These are phyloP conservation scores for Collichthys lucidus DNA, from an alignment of 2,113 vertebrate species.

Conservation along the genomic window DNA sequence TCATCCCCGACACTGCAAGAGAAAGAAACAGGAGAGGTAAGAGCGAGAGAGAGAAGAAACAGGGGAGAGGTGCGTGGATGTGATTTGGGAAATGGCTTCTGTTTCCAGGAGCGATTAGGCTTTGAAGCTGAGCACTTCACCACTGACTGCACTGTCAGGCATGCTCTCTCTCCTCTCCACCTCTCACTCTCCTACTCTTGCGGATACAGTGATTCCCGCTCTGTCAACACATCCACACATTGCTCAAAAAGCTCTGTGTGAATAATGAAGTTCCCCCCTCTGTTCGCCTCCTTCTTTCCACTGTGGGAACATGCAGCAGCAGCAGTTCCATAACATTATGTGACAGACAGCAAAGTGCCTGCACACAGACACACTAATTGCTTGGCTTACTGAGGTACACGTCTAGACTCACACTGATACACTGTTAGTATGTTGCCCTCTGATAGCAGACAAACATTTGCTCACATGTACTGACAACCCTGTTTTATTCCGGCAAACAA, in stretches of 20 bases:
- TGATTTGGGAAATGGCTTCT: conserved; percentile 80
- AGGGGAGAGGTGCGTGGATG: conserved; percentile 45
- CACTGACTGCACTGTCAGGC: conserved; percentile 71
- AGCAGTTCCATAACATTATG: conserved; percentile 60
- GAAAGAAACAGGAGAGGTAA: conserved; percentile 19
- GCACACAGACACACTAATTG: conserved; percentile 41
- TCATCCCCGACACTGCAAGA: conserved; percentile 14
- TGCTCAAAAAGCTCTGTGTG: conserved; percentile 64
- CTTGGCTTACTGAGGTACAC: conserved; percentile 20
- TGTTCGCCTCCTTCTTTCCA: conserved; percentile 32
- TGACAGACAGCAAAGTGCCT: conserved; percentile 66
- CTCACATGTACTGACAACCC: conserved; percentile 17
- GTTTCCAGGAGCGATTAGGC: conserved; percentile 74
- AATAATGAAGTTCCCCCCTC: conserved; percentile 78
- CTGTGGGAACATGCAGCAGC: conserved; percentile 61
- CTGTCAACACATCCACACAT: conserved; percentile 67
- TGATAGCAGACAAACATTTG: conserved; percentile 41
- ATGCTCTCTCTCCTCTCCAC: conserved; percentile 39
- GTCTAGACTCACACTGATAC: conserved; percentile 13
- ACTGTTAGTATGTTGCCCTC: conserved; percentile 33
- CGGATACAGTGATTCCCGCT: conserved; percentile 65
- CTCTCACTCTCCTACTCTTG: conserved; percentile 54
- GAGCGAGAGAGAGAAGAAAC: conserved; percentile 21
- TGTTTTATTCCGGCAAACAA: background rate
- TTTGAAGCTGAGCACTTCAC: conserved; percentile 75